Evolutionary conservation across 2,888 invertebrate species (phyloP), one percentile per base, ranked within the genome.

Genomic region (Lasioglossum zephyrum): DNA sequence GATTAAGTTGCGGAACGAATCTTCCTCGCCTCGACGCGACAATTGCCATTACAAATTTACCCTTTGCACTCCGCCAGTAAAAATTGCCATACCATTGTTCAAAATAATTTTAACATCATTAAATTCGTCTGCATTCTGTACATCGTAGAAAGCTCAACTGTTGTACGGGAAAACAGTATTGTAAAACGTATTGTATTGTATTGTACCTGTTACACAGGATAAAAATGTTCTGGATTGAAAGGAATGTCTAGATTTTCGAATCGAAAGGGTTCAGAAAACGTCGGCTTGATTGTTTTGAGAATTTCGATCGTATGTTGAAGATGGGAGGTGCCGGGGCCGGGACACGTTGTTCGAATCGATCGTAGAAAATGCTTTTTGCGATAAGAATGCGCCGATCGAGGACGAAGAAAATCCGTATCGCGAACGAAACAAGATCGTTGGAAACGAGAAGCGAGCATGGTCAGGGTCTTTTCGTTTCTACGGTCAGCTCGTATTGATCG

Each of bases 401-500:
- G 18, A 16, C 18, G 8, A 16, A 16, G 31, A 16, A 63, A 26
- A 47, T 47, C 47, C 16, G 4, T 16, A 47, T 47, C 47, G 16
- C 5, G 16, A 47, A 26, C 63, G 63, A 63, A 31, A 36, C 1
- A 5, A 36, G 4, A 60, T 63, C 44, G 72, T 73, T 47, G 26
- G 1, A 9, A 73, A 31, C 49, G 3, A 1, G 18, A 16, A 53
- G 44, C 73, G 57, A 63, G 70, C 36, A 85, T 78, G 76, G 81
- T 76, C 72, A 44, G 69, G 11, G n/a, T 57, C 79, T 73, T 74
- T 77, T 78, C 77, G 91, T 90, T 91, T 90, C 90, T 92, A 92
- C 91, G 88, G 91, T 92, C 90, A 88, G 91, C 90, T 91, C 91
- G 92, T 93, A 93, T 94, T 94, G 94, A 95, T 95, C 94, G 94